phyloP scores from a whole-genome alignment of 2,797 vertebrate genomes.

The Babyrousa celebensis region DNA sequence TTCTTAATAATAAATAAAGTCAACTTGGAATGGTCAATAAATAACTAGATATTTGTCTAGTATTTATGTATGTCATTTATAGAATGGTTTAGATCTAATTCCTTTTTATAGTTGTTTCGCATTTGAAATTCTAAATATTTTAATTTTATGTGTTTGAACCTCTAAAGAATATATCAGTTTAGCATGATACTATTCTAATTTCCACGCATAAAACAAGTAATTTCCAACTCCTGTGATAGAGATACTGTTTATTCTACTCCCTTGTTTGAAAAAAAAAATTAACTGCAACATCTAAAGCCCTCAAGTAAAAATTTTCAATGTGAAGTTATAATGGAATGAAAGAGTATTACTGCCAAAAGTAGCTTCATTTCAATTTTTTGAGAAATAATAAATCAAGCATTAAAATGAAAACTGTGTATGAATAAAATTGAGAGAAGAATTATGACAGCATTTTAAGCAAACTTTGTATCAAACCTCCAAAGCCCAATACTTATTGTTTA shows the following conservation, averaged over 20 bases:
- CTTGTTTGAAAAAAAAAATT: conserved; percentile 45
- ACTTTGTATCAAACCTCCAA: conserved; percentile 77
- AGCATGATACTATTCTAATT: conserved; percentile 57
- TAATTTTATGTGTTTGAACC: conserved; percentile 9
- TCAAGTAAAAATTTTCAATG: conserved; percentile 63
- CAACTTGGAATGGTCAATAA: neutral
- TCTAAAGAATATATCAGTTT: conserved; percentile 56
- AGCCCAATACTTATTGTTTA: conserved; percentile 86
- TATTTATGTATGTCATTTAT: conserved; percentile 1
- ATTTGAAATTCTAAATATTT: conserved; percentile 55
- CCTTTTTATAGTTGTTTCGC: neutral
- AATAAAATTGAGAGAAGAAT: conserved; percentile 81
- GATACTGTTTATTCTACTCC: conserved; percentile 68
- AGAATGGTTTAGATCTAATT: neutral
- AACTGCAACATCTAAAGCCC: conserved; percentile 12
- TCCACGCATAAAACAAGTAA: conserved; percentile 58
- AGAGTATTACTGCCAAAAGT: conserved; percentile 72
- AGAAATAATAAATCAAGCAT: conserved; percentile 85
- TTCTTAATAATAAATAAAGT: conserved; percentile 13
- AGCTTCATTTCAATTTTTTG: conserved; percentile 84
- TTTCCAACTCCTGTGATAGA: conserved; percentile 48
- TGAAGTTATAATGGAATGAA: conserved; percentile 78
- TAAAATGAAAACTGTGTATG: conserved; percentile 78
- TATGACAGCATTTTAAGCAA: conserved; percentile 80
- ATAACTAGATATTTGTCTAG: conserved; percentile 15